Percentiles rank a stretch among this genome's conserved stretches.
phyloP scores from a whole-genome alignment of 2,888 invertebrate species.

The Muschampia plurimacula region DNA sequence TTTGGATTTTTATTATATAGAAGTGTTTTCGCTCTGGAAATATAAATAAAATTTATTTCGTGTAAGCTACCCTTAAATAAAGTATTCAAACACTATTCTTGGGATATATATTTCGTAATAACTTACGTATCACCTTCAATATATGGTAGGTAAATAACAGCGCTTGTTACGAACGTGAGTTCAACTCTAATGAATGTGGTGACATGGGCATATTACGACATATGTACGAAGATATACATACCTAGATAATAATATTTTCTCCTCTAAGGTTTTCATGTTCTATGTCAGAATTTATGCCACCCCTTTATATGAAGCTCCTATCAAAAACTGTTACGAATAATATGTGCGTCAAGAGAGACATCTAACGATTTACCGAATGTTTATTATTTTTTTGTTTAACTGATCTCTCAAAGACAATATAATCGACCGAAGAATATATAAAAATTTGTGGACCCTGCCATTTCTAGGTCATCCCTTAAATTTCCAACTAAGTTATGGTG shows the following conservation, averaged over 20 bases:
- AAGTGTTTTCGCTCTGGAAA: background rate
- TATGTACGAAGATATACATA: background rate
- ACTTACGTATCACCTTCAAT: background rate
- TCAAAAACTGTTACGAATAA: too few relatives aligned
- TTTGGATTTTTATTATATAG: too few relatives aligned
- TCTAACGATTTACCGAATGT: too few relatives aligned
- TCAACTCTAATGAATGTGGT: background rate
- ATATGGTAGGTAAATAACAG: background rate
- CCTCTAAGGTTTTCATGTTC: background rate
- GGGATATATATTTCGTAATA: background rate
- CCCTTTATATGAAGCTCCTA: too few relatives aligned
- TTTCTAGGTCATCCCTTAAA: too few relatives aligned
- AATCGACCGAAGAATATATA: too few relatives aligned
- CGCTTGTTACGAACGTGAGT: constrained; percentile 1
- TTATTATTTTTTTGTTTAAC: too few relatives aligned
- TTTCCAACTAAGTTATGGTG: too few relatives aligned
- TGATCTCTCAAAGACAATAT: too few relatives aligned
- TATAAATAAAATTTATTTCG: background rate
- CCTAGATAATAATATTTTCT: background rate
- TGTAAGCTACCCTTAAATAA: background rate
- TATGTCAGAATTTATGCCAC: too few relatives aligned
- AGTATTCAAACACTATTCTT: background rate
- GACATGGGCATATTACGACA: background rate
- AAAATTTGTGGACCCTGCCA: too few relatives aligned
- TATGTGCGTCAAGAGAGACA: too few relatives aligned